Evolutionary conservation across 2,797 vertebrate genomes (phyloP).

Genomic region (Intellagama lesueurii): DNA sequence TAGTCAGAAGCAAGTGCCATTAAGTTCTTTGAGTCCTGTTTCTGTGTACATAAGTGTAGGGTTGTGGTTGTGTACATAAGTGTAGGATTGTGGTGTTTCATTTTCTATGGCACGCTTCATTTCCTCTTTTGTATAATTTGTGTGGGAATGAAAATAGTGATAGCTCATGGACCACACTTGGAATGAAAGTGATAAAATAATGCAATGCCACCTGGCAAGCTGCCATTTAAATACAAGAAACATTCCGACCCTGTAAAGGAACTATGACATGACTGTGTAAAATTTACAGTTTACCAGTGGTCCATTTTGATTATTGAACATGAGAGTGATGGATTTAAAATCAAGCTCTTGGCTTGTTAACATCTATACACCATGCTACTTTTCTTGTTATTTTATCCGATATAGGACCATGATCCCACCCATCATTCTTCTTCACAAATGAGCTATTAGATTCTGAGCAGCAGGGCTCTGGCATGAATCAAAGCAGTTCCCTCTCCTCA

Average conservation of each 20-base stretch:
- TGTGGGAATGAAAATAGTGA: not conserved
- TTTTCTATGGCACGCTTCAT: not conserved
- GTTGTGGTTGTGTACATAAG: not conserved
- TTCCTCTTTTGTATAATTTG: not conserved
- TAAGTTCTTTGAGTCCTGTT: not conserved
- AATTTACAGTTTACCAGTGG: conserved; percentile 2
- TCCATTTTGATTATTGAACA: conserved; percentile 29
- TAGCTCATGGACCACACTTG: conserved; percentile 24
- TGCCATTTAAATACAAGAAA: conserved; percentile 19
- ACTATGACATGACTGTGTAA: not conserved
- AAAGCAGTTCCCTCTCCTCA: not conserved
- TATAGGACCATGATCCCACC: fast-evolving
- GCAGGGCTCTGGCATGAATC: not conserved
- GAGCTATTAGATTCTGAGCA: not conserved
- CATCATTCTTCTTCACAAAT: not conserved
- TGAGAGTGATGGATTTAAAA: not conserved
- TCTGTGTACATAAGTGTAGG: too few species aligned
- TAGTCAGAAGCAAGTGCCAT: not conserved
- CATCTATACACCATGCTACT: not conserved
- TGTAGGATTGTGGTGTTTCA: not conserved
- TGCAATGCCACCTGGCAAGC: conserved; percentile 18
- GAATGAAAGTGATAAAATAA: not conserved
- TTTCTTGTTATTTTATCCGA: conserved; percentile 19
- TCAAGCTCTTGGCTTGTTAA: not conserved
- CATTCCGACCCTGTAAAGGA: not conserved